These are phyloP conservation scores for Clavelina lepadiformis DNA, from an alignment of 23 tunicate genomes.

Conservation along the genomic window DNA sequence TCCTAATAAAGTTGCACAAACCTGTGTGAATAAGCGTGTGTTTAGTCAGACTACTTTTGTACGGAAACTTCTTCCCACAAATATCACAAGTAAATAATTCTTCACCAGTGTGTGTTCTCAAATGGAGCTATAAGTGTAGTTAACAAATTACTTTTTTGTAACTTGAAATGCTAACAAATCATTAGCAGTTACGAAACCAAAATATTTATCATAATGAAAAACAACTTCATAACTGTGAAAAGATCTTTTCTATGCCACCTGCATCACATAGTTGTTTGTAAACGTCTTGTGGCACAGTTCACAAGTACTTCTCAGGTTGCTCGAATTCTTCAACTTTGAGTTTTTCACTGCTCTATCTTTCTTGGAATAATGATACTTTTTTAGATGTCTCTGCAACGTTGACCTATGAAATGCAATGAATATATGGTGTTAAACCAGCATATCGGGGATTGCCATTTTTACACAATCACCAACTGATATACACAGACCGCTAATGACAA, in stretches of 20 bases:
- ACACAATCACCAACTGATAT: too few species aligned
- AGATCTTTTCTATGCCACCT: conserved; percentile 14
- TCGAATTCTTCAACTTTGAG: too few species aligned
- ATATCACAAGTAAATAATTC: conserved; percentile 32
- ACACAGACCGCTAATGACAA: too few species aligned
- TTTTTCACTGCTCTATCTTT: too few species aligned
- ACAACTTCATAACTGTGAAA: background rate
- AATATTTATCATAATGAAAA: too few species aligned
- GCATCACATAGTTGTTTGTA: conserved; percentile 36
- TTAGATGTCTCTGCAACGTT: too few species aligned
- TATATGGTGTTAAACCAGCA: too few species aligned
- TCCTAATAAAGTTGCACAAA: background rate
- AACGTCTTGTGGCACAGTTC: conserved; percentile 10
- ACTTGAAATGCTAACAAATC: too few species aligned
- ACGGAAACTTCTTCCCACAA: conserved; percentile 49
- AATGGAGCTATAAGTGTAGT: conserved; percentile 17
- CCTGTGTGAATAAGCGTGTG: conserved; percentile 41
- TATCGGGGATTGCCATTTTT: too few species aligned
- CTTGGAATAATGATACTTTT: too few species aligned
- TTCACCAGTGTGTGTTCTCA: conserved; percentile 49
- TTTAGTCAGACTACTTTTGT: conserved; percentile 46
- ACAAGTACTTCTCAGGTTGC: conserved; percentile 32
- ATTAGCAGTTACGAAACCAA: too few species aligned
- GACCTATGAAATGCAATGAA: too few species aligned
- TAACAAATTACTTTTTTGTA: background rate